These are phyloP conservation scores for Hirtodrosophila alboralis DNA, from an alignment of 2,888 invertebrate genomes.

Conservation along the genomic window DNA sequence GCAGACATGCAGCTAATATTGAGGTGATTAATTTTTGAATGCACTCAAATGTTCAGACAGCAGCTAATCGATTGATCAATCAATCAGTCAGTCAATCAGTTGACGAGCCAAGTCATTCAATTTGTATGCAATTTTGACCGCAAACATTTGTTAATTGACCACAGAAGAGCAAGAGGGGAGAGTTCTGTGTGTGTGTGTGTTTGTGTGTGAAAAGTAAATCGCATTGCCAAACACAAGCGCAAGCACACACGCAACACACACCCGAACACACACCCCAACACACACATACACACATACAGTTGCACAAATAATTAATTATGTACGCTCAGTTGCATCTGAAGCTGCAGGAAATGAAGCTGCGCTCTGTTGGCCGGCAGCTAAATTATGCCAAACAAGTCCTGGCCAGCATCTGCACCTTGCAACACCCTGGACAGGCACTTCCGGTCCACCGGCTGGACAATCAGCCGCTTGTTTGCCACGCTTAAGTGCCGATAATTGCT, in stretches of 20 bases:
- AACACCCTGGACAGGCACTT: slow-evolving; percentile 24
- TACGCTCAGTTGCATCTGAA: slow-evolving; percentile 65
- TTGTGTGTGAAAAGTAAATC: slow-evolving; percentile 49
- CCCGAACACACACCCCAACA: neutral
- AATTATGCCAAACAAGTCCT: slow-evolving; percentile 60
- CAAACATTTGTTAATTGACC: slow-evolving; percentile 75
- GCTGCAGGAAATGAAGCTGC: slow-evolving; percentile 62
- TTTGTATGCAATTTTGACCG: slow-evolving; percentile 72
- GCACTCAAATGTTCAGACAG: slow-evolving; percentile 10
- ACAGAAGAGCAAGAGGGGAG: slow-evolving; percentile 23
- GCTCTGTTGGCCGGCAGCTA: slow-evolving; percentile 55
- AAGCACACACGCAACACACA: slow-evolving; percentile 9
- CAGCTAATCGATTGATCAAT: slow-evolving; percentile 53
- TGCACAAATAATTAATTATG: slow-evolving; percentile 70
- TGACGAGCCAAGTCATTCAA: slow-evolving; percentile 61
- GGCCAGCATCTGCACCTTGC: neutral
- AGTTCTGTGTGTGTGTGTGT: slow-evolving; percentile 11
- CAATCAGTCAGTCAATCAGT: slow-evolving; percentile 51
- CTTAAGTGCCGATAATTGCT: slow-evolving; percentile 72
- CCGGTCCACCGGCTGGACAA: slow-evolving; percentile 29
- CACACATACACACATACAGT: slow-evolving; percentile 16
- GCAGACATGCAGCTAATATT: slow-evolving; percentile 23
- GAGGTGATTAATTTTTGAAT: slow-evolving; percentile 37
- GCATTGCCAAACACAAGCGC: slow-evolving; percentile 42
- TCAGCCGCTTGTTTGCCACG: slow-evolving; percentile 46